Evolutionary conservation across 2,888 invertebrate species (phyloP).

Genomic region (Catocala sponsa): DNA sequence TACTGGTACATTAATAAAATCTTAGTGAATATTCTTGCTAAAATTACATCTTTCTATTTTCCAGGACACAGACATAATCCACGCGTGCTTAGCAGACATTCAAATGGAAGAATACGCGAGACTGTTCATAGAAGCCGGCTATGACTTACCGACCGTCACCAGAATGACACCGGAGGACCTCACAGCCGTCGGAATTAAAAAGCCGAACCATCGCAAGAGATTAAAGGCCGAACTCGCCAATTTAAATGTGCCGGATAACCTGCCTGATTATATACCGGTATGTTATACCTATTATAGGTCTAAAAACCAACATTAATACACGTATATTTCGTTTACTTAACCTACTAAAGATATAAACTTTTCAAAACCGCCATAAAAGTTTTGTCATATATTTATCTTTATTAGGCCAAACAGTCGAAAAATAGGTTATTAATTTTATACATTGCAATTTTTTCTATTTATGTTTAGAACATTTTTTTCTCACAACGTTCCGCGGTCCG

Average conservation of each 20-base stretch:
- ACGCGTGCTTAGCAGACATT: constrained; percentile 97
- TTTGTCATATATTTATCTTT: too few relatives aligned
- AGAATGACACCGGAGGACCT: constrained; percentile 99
- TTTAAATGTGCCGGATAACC: constrained; percentile 97
- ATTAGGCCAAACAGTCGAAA: too few relatives aligned
- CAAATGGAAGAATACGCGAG: constrained; percentile 98
- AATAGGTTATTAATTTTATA: too few relatives aligned
- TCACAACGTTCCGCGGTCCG: too few relatives aligned
- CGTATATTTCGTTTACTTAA: too few relatives aligned
- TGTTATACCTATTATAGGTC: constrained; percentile 55
- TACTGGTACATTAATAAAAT: too few relatives aligned
- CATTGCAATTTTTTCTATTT: too few relatives aligned
- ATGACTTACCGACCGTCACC: constrained; percentile 99
- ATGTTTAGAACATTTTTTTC: too few relatives aligned
- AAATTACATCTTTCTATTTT: constrained; percentile 29
- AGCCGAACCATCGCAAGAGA: constrained; percentile 98
- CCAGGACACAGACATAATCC: constrained; percentile 97
- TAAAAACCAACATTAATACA: too few relatives aligned
- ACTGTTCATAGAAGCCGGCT: constrained; percentile 97
- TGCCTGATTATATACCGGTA: constrained; percentile 98
- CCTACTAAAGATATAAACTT: too few relatives aligned
- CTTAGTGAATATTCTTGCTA: background rate
- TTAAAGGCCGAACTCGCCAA: constrained; percentile 98
- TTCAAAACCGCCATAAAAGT: too few relatives aligned
- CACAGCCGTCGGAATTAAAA: constrained; percentile 96